phyloP scores from a whole-genome alignment of 2,888 invertebrate genomes.

The Aleiodes alternator region DNA sequence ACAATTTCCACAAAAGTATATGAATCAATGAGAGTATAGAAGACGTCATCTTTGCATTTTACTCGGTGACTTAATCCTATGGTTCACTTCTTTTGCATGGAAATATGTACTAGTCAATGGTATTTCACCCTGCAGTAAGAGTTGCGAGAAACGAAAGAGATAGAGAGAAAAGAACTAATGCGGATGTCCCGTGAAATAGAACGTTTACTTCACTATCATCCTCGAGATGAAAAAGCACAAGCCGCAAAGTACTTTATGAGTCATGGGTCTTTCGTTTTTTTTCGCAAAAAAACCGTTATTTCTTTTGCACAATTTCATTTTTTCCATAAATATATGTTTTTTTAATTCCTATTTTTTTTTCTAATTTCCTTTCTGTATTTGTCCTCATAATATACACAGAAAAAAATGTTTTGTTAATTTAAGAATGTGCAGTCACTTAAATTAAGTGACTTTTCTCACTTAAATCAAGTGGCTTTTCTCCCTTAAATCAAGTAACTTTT shows the following conservation, averaged over 20 bases:
- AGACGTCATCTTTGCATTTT: conserved; percentile 52
- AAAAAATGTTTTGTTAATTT: no score
- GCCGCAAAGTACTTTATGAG: conserved; percentile 21
- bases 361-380: no score
- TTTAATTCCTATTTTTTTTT: no score
- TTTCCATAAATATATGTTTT: background rate
- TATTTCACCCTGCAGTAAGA: conserved; percentile 37
- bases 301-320: conserved; percentile 8
- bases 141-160: conserved; percentile 8
- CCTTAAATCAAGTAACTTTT: no score
- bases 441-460: no score
- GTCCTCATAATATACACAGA: no score
- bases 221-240: conserved; percentile 18
- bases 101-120: conserved; percentile 38
- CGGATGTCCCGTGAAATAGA: conserved; percentile 46
- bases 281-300: background rate
- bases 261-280: conserved; percentile 12
- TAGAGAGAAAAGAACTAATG: background rate
- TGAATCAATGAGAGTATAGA: conserved; percentile 6
- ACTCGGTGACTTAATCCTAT: conserved; percentile 51
- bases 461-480: no score
- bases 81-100: conserved; percentile 37
- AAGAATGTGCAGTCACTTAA: no score
- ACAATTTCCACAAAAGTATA: background rate
- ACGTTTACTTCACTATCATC: conserved; percentile 30